A percentile compares a stretch with the other conserved stretches of the same genome.
Evolutionary conservation across 1,140 invertebrate genomes (phyloP).

Genomic region (Drosophila chauvacae): DNA sequence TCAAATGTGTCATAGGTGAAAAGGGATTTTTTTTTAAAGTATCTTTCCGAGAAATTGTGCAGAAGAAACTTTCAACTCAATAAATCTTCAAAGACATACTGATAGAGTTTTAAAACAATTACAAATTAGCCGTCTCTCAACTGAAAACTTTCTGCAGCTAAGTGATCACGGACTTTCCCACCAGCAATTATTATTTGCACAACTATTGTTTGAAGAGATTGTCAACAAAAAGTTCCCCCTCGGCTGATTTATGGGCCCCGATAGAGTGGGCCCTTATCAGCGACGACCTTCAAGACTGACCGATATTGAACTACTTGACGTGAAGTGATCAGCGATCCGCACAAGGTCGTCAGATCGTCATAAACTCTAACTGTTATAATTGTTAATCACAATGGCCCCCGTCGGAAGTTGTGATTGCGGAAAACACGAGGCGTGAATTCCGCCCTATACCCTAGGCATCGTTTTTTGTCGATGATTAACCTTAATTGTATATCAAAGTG

Average conservation of each 20-base stretch:
- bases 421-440: conserved; percentile 35
- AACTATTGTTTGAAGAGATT: conserved; percentile 26
- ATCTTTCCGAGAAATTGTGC: conserved; percentile 2
- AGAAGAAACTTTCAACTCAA: background rate
- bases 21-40: background rate
- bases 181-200: conserved; percentile 21
- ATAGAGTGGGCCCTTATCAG: conserved; percentile 39
- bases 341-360: conserved; percentile 7
- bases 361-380: conserved; percentile 24
- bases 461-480: conserved; percentile 33
- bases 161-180: conserved; percentile 17
- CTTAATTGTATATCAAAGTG: conserved; percentile 47
- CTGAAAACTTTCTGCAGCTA: conserved; percentile 2
- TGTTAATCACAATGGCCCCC: conserved; percentile 7
- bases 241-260: conserved; percentile 21
- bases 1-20: conserved; percentile 15
- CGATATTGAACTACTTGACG: conserved; percentile 42
- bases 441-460: conserved; percentile 27
- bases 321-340: conserved; percentile 17
- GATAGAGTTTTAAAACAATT: background rate
- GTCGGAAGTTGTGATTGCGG: conserved; percentile 44
- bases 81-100: conserved; percentile 1
- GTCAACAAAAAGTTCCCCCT: conserved; percentile 37
- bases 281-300: conserved; percentile 44
- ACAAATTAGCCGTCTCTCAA: background rate